Percentiles rank a stretch among this genome's conserved stretches.
Conservation (phyloP, 2,113 vertebrate species). For the Rallus limicola region DNA sequence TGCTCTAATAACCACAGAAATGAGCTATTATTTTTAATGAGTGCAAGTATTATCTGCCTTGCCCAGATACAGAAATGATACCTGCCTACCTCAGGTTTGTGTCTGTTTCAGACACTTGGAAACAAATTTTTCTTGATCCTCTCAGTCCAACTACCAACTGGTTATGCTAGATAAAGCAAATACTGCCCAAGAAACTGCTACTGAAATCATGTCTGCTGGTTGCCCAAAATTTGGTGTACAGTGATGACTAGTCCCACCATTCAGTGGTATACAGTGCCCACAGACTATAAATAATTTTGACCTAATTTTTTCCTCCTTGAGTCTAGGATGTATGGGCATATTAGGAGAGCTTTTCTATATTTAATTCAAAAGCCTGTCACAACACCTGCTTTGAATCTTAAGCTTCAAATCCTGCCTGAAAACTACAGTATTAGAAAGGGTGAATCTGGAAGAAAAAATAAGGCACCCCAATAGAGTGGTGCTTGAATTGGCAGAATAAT, state of each 20-base stretch:
- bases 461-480: not conserved
- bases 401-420: not conserved
- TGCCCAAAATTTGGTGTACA: not conserved
- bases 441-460: not conserved
- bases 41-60: conserved; percentile 12
- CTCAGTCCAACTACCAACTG: not conserved
- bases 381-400: not conserved
- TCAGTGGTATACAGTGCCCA: not conserved
- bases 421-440: not conserved
- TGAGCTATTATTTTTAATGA: conserved; percentile 68
- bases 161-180: conserved; percentile 11
- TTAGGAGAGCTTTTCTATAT: not conserved
- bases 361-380: not conserved
- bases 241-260: not conserved
- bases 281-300: not conserved
- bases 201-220: not conserved
- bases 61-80: not conserved
- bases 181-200: not conserved
- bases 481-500: not conserved
- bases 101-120: not conserved
- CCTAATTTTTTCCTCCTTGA: not conserved
- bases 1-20: conserved; percentile 65
- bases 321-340: not conserved
- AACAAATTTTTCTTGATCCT: not conserved
- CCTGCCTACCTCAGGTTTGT: not conserved